phyloP scores from a whole-genome alignment of 2,797 vertebrate genomes.

The Acropternis orthonyx region DNA sequence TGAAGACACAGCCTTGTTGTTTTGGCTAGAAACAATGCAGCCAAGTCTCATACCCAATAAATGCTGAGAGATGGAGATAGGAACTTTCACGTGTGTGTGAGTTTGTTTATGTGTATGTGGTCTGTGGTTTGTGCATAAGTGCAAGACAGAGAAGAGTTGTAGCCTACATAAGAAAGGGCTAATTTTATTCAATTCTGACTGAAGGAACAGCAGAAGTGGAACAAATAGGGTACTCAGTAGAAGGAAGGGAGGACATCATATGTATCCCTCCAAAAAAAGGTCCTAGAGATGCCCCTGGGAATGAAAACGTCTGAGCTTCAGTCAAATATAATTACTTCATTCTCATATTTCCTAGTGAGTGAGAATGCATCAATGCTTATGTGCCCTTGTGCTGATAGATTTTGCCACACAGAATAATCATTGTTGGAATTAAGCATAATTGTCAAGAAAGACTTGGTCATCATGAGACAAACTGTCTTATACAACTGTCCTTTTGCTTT shows the following conservation, averaged over 20 bases:
- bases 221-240: not conserved
- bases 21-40: not conserved
- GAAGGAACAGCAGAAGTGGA: not conserved
- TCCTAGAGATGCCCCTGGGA: constrained; percentile 18
- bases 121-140: not conserved
- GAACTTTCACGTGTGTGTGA: not conserved
- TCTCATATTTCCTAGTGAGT: constrained; percentile 53
- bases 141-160: not conserved
- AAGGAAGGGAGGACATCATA: not conserved
- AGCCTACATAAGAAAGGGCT: not conserved
- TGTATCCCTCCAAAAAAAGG: not conserved
- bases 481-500: constrained; percentile 80
- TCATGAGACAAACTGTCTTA: constrained; percentile 72
- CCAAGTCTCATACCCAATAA: not conserved
- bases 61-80: not conserved
- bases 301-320: not conserved
- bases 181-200: constrained; percentile 29
- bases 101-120: not conserved
- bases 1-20: not conserved
- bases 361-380: constrained; percentile 44
- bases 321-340: constrained; percentile 66
- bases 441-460: constrained; percentile 80
- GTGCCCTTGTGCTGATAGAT: constrained; percentile 70
- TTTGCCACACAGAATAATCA: constrained; percentile 74
- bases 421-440: constrained; percentile 76